A percentile compares a stretch with the other conserved stretches of the same genome.
Conservation (phyloP, 2,888 invertebrate genomes). For the Aphodius sticticus region DNA sequence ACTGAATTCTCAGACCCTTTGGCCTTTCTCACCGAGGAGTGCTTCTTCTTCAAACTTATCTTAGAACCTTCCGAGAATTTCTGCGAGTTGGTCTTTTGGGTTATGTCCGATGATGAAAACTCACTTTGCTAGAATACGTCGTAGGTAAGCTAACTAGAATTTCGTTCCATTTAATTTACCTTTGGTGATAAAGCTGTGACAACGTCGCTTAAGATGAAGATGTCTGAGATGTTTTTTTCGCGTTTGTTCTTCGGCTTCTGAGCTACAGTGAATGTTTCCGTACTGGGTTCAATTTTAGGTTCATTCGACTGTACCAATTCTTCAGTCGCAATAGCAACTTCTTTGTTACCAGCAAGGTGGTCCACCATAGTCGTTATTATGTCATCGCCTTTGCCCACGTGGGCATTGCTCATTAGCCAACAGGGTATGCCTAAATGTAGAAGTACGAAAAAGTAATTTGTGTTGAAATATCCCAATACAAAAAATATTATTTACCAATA, state of each 20-base stretch:
- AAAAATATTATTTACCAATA: constrained; percentile 14
- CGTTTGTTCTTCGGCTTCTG: constrained; percentile 27
- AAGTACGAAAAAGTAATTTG: constrained; percentile 9
- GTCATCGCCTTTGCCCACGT: constrained; percentile 32
- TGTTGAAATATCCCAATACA: neutral
- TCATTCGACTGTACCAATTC: constrained; percentile 30
- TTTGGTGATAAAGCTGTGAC: constrained; percentile 16
- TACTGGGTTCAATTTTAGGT: constrained; percentile 33
- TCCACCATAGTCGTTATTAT: constrained; percentile 33
- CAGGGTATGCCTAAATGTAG: constrained; percentile 40
- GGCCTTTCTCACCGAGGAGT: constrained; percentile 13
- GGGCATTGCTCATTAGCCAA: constrained; percentile 41
- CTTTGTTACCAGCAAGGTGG: constrained; percentile 35
- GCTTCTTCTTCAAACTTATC: constrained; percentile 25
- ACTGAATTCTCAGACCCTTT: constrained; percentile 27
- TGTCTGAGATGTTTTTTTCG: constrained; percentile 33
- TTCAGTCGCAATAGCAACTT: constrained; percentile 32
- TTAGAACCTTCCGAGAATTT: constrained; percentile 24
- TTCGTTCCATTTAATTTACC: constrained; percentile 5
- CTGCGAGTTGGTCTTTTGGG: neutral
- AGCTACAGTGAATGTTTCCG: constrained; percentile 37
- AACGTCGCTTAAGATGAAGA: constrained; percentile 34
- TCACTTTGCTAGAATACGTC: neutral
- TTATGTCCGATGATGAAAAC: neutral
- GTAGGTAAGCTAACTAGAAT: neutral